Percentiles rank a stretch among this genome's conserved stretches.
phyloP scores from a whole-genome alignment of 2,888 invertebrate genomes.

The Macaria liturata region DNA sequence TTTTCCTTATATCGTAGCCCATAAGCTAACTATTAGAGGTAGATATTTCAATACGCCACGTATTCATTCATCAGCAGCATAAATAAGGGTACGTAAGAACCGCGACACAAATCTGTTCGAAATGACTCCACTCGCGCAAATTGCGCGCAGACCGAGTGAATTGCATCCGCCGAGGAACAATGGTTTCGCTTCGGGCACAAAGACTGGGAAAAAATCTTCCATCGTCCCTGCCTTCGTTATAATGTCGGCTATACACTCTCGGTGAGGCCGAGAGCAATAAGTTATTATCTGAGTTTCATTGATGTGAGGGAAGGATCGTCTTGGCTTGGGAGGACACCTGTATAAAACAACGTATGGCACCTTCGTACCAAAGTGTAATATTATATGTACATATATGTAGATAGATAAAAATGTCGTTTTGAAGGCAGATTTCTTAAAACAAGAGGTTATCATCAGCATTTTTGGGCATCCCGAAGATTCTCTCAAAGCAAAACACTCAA shows the following conservation, averaged over 20 bases:
- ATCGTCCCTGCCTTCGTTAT: conserved; percentile 69
- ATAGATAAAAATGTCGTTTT: no score
- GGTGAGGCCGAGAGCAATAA: no score
- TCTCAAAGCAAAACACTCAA: no score
- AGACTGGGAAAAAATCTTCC: conserved; percentile 63
- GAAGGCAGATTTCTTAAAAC: no score
- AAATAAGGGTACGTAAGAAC: conserved; percentile 17
- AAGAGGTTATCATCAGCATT: no score
- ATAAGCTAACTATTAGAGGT: no score
- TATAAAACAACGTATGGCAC: conserved; percentile 7
- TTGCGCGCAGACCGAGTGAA: conserved; percentile 77
- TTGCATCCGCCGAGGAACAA: conserved; percentile 81
- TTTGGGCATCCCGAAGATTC: no score
- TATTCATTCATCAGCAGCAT: not conserved
- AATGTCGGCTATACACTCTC: conserved; percentile 23
- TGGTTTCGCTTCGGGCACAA: conserved; percentile 69
- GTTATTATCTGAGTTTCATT: no score
- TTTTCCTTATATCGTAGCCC: no score
- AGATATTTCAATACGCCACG: no score
- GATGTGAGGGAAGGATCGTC: no score
- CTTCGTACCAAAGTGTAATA: not conserved
- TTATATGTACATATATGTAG: no score
- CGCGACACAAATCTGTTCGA: conserved; percentile 67
- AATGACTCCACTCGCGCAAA: conserved; percentile 78
- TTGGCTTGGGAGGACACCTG: conserved; percentile 10